Evolutionary conservation across 2,797 vertebrate species (phyloP), one percentile per base, ranked within the genome.

Genomic region (Sciurus vulgaris): DNA sequence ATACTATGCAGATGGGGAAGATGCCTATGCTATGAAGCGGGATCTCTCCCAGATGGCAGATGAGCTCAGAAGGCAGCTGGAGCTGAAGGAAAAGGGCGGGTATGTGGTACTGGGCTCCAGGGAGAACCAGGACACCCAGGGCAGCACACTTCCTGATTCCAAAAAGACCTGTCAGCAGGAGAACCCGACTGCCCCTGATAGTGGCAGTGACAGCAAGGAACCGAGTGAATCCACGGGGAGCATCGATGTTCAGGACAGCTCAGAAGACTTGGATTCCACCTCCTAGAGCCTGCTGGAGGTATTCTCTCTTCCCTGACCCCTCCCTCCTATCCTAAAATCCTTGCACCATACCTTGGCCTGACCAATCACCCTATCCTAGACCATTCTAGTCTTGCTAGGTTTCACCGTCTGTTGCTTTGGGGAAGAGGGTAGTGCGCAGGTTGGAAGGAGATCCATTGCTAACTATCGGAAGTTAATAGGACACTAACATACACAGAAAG

Each of bases 1-100:
- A 95, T 99, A 99, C 96, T 99, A 99, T n/a, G 99, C 99, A 0
- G 99, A 99, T 28, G 99, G 99, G 0, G 99, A 99, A 93, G 99
- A 99, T 61, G 99, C 99, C 0, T 99, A 99, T 0, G 99, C 99
- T 44, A 99, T 99, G 99, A 99, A 99, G 96, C 98, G 99, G 91
- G 99, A 99, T 96, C 98, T 99, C 61, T 99, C 99, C 0, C 99
- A 99, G 86, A 99, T 99, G 99, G 99, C 99, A 0, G 99, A 99
- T 28, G 99, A 99, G 72, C 94, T 96, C 54, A 95, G 79, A 13
- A 38, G n/a, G 56, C 85, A 51, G 44, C 82, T 33, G 98, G 99
- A 96, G 76, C 84, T 95, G 79, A 96, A 95, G 59, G 97, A 95
- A 67, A 96, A 89, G 72, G 76, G 41, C 22, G 98, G 98, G 88